A percentile compares a stretch with the other conserved stretches of the same genome.
Conservation (phyloP, 2,113 vertebrate species). For the Apteryx mantelli region DNA sequence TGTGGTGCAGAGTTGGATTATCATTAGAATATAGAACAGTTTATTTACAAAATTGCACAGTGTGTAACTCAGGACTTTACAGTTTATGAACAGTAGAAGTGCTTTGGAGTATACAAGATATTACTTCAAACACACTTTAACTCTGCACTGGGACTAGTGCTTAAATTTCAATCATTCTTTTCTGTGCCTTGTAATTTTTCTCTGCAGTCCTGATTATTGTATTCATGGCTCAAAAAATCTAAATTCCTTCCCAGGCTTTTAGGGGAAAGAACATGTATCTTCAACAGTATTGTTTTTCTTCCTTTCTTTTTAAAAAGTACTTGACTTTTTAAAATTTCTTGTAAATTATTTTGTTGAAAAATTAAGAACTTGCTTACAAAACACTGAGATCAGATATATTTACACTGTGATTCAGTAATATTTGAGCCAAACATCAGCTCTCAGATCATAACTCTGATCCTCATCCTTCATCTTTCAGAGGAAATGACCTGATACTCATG, state of each 20-base stretch:
- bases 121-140: not conserved
- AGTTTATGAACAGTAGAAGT: not conserved
- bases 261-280: not conserved
- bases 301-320: not conserved
- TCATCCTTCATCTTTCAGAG: not conserved
- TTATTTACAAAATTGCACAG: not conserved
- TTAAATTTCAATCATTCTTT: not conserved
- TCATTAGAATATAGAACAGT: not conserved
- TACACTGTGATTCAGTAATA: not conserved
- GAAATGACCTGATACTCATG: not conserved
- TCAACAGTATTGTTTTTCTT: not conserved
- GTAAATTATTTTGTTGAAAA: not conserved
- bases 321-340: not conserved
- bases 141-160: fast-evolving
- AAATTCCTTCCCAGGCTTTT: not conserved
- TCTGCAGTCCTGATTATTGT: not conserved
- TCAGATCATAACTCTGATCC: not conserved
- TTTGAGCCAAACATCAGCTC: not conserved
- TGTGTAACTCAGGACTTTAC: not conserved
- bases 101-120: not conserved
- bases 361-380: not conserved
- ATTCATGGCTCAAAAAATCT: not conserved
- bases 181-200: not conserved
- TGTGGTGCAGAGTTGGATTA: not conserved
- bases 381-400: not conserved